Evolutionary conservation across 2,888 invertebrate genomes (phyloP), one percentile per base, ranked within the genome.

Genomic region (Drosophila glabriapex): DNA sequence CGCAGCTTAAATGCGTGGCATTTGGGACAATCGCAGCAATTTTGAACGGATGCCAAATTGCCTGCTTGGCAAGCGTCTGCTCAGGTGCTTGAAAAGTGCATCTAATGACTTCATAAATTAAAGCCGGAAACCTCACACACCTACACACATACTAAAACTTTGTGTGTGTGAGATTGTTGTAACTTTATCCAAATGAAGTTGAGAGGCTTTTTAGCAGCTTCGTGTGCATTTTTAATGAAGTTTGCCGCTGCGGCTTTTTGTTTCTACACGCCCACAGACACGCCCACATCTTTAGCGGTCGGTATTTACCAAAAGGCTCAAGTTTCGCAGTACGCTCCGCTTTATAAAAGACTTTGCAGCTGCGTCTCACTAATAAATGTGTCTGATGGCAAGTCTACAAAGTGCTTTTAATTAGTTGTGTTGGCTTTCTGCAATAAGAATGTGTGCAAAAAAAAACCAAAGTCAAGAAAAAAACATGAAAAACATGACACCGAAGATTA

Each of bases 361-460:
- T 85, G 83, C 65, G 73, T 61, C 64, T 52, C 35, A 69, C 79
- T 83, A 83, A 85, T 78, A 85, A 76, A 85, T 81, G 82, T 74
- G 84, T 83, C 76, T 82, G 79, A 65, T 67, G 53, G 79, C 73
- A 73, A 68, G 74, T 76, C 76, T 67, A 78, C 81, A 82, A 86
- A 85, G 87, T 81, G 87, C 82, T 86, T 85, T 86, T 86, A 85
- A 85, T 85, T 85, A 85, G 87, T 85, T 84, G 85, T 78, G 82
- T 82, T 86, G 74, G 76, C 86, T 82, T 73, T 70, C 66, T 60
- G 70, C 73, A 54, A 72, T 73, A 71, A 68, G 33, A 53, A 46
- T 56, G 43, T 41, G 56, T 46, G 61, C n/a, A 10, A 53, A 46
- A 35, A 31, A 43, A 25, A 46, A 55, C 19, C 33, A n/a, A 53